phyloP scores from a whole-genome alignment of 2,113 vertebrate species.

The Myrmophylax atrothorax region DNA sequence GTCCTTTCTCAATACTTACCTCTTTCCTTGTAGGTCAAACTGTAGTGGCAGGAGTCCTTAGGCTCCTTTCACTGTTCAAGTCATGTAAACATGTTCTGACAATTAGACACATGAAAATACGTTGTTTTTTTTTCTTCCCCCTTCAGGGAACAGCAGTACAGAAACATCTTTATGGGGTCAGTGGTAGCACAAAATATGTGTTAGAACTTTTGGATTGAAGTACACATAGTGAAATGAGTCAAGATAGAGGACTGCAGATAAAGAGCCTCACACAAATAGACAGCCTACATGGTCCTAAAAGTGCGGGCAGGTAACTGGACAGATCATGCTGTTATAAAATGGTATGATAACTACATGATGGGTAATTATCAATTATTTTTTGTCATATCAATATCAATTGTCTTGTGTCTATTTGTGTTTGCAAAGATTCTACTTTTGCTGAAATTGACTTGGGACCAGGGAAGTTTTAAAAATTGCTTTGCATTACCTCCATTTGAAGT shows the following conservation, averaged over 20 bases:
- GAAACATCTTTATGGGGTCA: background rate
- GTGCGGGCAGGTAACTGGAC: background rate
- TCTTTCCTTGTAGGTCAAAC: background rate
- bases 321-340: background rate
- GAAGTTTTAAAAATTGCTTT: background rate
- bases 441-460: background rate
- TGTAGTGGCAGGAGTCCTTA: background rate
- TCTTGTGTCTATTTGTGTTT: background rate
- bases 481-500: background rate
- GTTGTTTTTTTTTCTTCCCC: background rate
- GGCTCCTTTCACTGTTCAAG: background rate
- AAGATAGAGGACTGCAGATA: background rate
- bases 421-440: background rate
- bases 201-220: background rate
- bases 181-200: background rate
- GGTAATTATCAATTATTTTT: background rate
- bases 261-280: background rate
- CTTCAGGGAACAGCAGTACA: background rate
- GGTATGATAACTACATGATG: background rate
- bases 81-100: background rate
- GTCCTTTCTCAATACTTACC: background rate
- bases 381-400: background rate
- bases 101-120: background rate
- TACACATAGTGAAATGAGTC: background rate
- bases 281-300: background rate